A percentile compares a stretch with the other conserved stretches of the same genome.
These are phyloP conservation scores for Lagopus leucura DNA, from an alignment of 2,113 vertebrate genomes.

Conservation along the genomic window DNA sequence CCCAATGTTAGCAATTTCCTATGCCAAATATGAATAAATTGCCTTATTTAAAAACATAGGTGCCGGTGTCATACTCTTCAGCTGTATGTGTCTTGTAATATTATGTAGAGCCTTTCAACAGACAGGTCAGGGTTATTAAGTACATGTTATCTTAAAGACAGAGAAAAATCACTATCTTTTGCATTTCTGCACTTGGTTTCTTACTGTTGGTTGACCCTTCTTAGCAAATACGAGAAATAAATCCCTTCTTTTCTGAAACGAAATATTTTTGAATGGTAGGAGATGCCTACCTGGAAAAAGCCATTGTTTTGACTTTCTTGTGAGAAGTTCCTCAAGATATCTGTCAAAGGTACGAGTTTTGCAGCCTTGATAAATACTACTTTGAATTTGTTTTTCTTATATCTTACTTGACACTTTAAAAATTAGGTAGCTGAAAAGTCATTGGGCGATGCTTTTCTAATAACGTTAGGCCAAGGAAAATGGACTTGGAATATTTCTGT, in stretches of 20 bases:
- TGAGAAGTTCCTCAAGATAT: neutral
- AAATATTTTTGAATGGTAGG: neutral
- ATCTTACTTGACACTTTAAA: neutral
- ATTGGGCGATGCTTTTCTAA: neutral
- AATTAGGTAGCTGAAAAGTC: neutral
- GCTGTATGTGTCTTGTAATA: neutral
- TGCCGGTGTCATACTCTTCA: neutral
- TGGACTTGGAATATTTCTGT: neutral
- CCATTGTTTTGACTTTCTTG: neutral
- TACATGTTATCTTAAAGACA: neutral
- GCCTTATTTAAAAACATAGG: neutral
- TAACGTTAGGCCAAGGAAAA: neutral
- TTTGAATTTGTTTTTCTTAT: neutral
- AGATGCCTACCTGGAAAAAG: neutral
- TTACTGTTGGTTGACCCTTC: neutral
- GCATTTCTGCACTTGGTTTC: neutral
- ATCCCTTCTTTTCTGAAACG: neutral
- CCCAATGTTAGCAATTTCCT: neutral
- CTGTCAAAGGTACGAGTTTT: neutral
- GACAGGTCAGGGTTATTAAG: neutral
- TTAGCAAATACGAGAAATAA: neutral
- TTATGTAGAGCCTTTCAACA: neutral
- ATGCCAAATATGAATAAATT: neutral
- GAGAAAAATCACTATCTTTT: neutral
- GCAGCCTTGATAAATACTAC: neutral